Evolutionary conservation across 2,888 invertebrate genomes (phyloP).

Genomic region (Temnothorax ravouxi): DNA sequence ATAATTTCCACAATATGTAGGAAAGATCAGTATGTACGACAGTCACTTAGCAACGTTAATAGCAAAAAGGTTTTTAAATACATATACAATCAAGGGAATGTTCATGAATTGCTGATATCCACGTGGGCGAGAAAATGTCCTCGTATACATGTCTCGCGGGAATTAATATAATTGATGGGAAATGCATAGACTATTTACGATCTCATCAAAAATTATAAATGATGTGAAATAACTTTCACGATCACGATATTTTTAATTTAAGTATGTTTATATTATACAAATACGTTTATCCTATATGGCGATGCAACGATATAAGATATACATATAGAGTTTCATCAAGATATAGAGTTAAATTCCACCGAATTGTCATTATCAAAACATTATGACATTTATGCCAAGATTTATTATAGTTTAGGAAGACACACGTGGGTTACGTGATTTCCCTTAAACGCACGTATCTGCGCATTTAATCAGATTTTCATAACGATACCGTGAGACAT

Average conservation of each 20-base stretch:
- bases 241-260: neutral
- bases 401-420: neutral
- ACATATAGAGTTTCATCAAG: neutral
- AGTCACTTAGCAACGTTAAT: neutral
- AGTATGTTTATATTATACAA: neutral
- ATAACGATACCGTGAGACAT: neutral
- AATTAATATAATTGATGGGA: conserved; percentile 22
- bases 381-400: neutral
- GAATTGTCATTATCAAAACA: neutral
- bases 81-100: neutral
- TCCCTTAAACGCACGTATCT: neutral
- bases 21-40: neutral
- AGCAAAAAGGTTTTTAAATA: neutral
- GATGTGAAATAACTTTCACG: neutral
- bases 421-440: neutral
- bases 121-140: neutral
- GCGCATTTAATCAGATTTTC: neutral
- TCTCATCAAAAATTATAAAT: neutral
- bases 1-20: conserved; percentile 7
- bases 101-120: conserved; percentile 14
- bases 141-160: conserved; percentile 1
- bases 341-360: neutral
- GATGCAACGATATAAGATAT: neutral
- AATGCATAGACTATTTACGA: neutral
- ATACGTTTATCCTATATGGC: neutral